A percentile compares a stretch with the other conserved stretches of the same genome.
Evolutionary conservation across 1,140 invertebrate genomes (phyloP).

Genomic region (Ceratina japonica): DNA sequence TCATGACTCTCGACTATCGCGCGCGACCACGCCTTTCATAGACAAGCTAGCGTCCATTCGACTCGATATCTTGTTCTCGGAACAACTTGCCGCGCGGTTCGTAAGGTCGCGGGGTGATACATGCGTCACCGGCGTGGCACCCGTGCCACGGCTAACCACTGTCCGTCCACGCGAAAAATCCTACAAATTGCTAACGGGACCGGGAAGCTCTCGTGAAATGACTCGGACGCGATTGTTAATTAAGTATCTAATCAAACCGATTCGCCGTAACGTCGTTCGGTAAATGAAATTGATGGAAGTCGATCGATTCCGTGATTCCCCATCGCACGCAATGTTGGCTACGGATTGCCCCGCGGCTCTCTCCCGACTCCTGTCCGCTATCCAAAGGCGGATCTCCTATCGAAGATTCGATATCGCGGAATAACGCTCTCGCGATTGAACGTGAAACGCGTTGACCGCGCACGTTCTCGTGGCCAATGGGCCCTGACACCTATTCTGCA

Average conservation of each 20-base stretch:
- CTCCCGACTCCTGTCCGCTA: background rate
- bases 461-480: too few relatives aligned
- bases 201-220: too few relatives aligned
- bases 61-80: constrained; percentile 43
- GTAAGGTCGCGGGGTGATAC: constrained; percentile 52
- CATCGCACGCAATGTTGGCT: background rate
- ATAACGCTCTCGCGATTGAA: background rate
- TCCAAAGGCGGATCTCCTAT: background rate
- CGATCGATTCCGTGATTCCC: background rate
- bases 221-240: too few relatives aligned
- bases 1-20: constrained; percentile 49
- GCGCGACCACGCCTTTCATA: constrained; percentile 65
- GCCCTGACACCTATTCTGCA: background rate
- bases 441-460: too few relatives aligned
- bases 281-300: background rate
- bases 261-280: background rate
- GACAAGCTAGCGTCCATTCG: constrained; percentile 66
- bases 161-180: background rate
- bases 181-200: too few relatives aligned
- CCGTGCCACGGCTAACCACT: constrained; percentile 7
- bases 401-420: background rate
- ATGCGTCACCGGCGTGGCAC: constrained; percentile 32
- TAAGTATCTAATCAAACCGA: too few relatives aligned
- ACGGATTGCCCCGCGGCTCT: background rate
- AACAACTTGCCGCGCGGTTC: constrained; percentile 50